Evolutionary conservation across 2,888 invertebrate species (phyloP).

Genomic region (Rhagonycha fulva): DNA sequence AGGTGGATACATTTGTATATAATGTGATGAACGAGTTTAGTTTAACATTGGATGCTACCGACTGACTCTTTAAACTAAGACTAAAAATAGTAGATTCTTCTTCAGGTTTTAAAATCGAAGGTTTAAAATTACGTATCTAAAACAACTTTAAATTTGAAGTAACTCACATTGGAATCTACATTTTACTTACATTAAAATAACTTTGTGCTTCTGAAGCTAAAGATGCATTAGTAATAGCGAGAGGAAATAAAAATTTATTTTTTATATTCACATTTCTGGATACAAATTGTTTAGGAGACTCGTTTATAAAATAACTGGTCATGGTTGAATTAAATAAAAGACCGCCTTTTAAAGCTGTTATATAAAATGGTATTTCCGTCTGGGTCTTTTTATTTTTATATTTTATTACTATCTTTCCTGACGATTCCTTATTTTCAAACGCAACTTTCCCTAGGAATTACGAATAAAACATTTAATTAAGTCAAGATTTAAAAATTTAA

Average conservation of each 20-base stretch:
- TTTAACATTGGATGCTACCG: constrained; percentile 58
- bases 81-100: constrained; percentile 63
- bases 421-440: constrained; percentile 59
- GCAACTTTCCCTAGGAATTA: constrained; percentile 59
- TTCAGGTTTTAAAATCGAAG: constrained; percentile 63
- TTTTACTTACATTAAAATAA: constrained; percentile 62
- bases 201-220: constrained; percentile 64
- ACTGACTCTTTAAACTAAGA: constrained; percentile 60
- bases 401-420: constrained; percentile 62
- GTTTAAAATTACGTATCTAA: constrained; percentile 65
- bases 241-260: constrained; percentile 74
- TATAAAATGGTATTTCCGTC: constrained; percentile 68
- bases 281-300: constrained; percentile 44
- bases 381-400: constrained; percentile 55
- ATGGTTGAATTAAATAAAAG: constrained; percentile 60
- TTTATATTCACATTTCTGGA: constrained; percentile 62
- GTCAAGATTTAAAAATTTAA: background rate
- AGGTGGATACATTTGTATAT: constrained; percentile 74
- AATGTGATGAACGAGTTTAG: constrained; percentile 67
- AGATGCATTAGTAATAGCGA: constrained; percentile 74
- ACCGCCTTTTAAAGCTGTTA: constrained; percentile 63
- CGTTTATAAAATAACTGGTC: constrained; percentile 57
- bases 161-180: constrained; percentile 1
- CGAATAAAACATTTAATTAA: constrained; percentile 19
- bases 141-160: constrained; percentile 36